Percentiles rank a stretch among this genome's conserved stretches.
Conservation (phyloP, 1,140 invertebrate genomes). For the Drosophila azteca region DNA sequence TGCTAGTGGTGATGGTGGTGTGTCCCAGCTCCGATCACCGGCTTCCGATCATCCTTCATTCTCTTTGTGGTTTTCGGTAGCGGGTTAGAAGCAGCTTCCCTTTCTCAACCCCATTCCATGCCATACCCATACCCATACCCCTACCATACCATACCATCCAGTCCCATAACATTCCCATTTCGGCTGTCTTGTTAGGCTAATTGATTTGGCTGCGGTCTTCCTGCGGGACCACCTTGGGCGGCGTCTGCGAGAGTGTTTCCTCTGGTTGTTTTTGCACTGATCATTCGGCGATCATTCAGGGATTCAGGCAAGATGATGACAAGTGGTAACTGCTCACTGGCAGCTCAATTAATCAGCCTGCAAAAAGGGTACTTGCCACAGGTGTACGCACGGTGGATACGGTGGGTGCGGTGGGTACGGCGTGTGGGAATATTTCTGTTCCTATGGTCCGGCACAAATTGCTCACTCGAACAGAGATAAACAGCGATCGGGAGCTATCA, state of each 20-base stretch:
- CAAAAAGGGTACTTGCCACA: conserved; percentile 33
- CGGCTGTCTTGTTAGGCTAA: conserved; percentile 79
- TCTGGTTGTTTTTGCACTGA: conserved; percentile 23
- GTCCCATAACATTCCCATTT: conserved; percentile 35
- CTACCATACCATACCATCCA: not conserved
- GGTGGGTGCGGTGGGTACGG: no score
- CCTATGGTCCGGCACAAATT: not conserved
- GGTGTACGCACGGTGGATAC: conserved; percentile 15
- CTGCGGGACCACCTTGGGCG: conserved; percentile 62
- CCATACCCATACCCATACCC: not conserved
- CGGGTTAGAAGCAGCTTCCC: conserved; percentile 34
- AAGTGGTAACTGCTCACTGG: conserved; percentile 24
- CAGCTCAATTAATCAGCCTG: conserved; percentile 75
- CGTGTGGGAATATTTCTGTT: conserved; percentile 4
- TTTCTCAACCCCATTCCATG: no score
- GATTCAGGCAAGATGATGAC: conserved; percentile 41
- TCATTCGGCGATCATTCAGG: no score
- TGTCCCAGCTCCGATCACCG: not conserved
- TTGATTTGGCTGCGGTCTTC: conserved; percentile 56
- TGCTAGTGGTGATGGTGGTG: not conserved
- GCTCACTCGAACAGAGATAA: no score
- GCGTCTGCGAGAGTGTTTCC: conserved; percentile 19
- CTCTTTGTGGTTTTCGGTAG: conserved; percentile 35
- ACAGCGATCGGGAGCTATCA: no score
- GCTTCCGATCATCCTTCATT: conserved; percentile 34